Conservation (phyloP, 1,140 invertebrate genomes). For the Plutomurus gul region DNA sequence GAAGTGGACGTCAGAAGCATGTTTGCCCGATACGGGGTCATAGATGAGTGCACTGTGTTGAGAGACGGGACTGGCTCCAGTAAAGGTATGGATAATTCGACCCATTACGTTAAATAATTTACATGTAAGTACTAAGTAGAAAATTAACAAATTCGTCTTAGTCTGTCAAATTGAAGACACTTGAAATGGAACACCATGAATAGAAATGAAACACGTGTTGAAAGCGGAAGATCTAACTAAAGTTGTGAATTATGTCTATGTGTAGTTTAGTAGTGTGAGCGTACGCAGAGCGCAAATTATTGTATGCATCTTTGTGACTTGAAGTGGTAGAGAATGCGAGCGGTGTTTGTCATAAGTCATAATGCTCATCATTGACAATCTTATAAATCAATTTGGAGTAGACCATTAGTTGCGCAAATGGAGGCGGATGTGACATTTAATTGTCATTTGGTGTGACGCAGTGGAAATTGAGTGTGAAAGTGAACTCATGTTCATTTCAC, state of each 20-base stretch:
- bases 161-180: no score
- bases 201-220: no score
- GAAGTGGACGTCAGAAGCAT: constrained; percentile 94
- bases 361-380: constrained; percentile 21
- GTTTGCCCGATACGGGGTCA: constrained; percentile 89
- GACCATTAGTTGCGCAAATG: constrained; percentile 29
- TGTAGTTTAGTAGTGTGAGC: no score
- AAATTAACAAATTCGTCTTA: no score
- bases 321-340: constrained; percentile 3
- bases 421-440: constrained; percentile 43
- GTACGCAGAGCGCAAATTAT: no score
- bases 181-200: no score
- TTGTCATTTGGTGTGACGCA: constrained; percentile 46
- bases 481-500: constrained; percentile 39
- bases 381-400: constrained; percentile 35
- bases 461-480: constrained; percentile 44
- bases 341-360: constrained; percentile 21
- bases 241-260: no score
- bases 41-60: constrained; percentile 97
- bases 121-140: no score
- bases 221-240: no score
- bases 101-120: no score
- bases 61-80: constrained; percentile 89
- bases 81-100: constrained; percentile 49
- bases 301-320: neutral